A percentile compares a stretch with the other conserved stretches of the same genome.
phyloP scores from a whole-genome alignment of 2,113 vertebrate species.

The Thinocorus orbignyianus region DNA sequence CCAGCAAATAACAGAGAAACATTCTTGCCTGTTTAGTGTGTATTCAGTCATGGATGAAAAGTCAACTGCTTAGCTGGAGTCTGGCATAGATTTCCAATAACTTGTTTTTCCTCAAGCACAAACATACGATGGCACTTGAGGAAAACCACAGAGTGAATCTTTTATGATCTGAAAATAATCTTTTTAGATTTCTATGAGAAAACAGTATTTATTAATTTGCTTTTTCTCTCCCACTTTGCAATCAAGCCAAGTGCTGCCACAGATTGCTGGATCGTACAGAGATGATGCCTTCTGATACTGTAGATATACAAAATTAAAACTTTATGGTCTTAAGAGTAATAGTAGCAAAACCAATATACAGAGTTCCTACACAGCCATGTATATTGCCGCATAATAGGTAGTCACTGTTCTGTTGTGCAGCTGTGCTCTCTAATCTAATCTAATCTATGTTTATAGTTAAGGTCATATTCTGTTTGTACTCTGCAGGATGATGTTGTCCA shows the following conservation, averaged over 20 bases:
- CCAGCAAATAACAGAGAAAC: slow-evolving; percentile 62
- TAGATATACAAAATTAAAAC: background rate
- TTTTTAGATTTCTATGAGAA: slow-evolving; percentile 12
- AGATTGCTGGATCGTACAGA: background rate
- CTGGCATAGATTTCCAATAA: slow-evolving; percentile 64
- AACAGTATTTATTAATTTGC: background rate
- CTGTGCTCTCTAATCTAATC: background rate
- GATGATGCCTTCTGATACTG: background rate
- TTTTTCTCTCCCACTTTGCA: background rate
- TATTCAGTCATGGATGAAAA: slow-evolving; percentile 53
- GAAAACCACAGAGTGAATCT: slow-evolving; percentile 14
- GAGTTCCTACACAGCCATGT: background rate
- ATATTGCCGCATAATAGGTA: background rate
- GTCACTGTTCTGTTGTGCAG: background rate
- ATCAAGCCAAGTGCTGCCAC: background rate
- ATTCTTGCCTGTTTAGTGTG: slow-evolving; percentile 59
- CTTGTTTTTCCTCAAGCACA: slow-evolving; percentile 7
- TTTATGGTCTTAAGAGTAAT: background rate
- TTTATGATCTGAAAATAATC: background rate
- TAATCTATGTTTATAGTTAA: background rate
- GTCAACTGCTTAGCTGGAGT: slow-evolving; percentile 51
- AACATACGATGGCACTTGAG: background rate
- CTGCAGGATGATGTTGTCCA: background rate
- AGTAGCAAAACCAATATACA: background rate
- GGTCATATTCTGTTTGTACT: background rate